Conservation (phyloP, 53 echinoderm and acorn worm genomes). For the Astropecten irregularis region DNA sequence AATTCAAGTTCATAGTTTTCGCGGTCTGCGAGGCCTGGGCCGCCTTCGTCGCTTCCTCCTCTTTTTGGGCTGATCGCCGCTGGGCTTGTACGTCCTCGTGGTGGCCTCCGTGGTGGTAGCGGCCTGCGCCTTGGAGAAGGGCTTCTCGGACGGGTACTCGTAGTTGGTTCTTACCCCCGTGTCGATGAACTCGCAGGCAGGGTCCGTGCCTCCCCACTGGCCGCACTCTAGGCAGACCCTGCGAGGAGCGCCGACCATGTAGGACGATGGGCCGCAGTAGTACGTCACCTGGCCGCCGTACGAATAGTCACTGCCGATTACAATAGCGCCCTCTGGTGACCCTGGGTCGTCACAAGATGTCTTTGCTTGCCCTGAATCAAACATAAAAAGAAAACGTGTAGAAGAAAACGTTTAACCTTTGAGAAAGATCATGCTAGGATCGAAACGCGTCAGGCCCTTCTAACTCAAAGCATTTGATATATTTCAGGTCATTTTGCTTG, state of each 20-base stretch:
- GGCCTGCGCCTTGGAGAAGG: conserved; percentile 32
- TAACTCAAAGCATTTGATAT: too few species aligned
- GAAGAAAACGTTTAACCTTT: too few species aligned
- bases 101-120: conserved; percentile 25
- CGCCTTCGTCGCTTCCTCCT: neutral
- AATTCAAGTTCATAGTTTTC: neutral
- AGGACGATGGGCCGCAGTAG: conserved; percentile 69
- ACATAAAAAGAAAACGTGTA: too few species aligned
- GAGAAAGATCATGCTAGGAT: too few species aligned
- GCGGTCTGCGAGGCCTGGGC: neutral
- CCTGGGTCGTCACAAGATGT: conserved; percentile 74
- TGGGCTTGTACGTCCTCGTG: neutral
- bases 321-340: conserved; percentile 36
- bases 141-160: conserved; percentile 27
- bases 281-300: conserved; percentile 80
- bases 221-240: conserved; percentile 83
- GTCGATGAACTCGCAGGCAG: conserved; percentile 54
- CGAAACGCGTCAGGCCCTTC: too few species aligned
- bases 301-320: conserved; percentile 64
- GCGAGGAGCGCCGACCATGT: conserved; percentile 60
- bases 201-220: conserved; percentile 83
- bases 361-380: conserved; percentile 42
- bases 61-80: neutral
- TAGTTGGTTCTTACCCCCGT: neutral
- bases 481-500: too few species aligned